phyloP scores from a whole-genome alignment of 2,888 invertebrate genomes.

The Drosophila falleni region DNA sequence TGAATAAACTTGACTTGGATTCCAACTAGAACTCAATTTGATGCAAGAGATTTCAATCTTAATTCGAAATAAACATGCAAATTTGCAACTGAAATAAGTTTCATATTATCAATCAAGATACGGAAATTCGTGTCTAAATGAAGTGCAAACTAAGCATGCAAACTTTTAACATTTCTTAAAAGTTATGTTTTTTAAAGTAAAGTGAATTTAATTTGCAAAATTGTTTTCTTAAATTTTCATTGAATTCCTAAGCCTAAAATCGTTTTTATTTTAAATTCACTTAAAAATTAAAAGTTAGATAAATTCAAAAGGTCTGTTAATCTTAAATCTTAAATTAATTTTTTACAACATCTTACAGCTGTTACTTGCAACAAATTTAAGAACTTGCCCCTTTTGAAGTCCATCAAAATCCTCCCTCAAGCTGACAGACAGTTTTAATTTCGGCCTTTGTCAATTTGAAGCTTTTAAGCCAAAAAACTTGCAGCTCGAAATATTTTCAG shows the following conservation, averaged over 20 bases:
- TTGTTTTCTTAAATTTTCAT: no score
- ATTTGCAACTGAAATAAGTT: no score
- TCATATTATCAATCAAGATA: neutral
- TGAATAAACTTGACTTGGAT: conserved; percentile 40
- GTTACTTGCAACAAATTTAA: conserved; percentile 12
- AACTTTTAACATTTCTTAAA: neutral
- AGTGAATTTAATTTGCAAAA: no score
- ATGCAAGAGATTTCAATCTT: conserved; percentile 8
- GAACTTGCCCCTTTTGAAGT: conserved; percentile 14
- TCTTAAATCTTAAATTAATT: neutral
- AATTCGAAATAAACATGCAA: neutral
- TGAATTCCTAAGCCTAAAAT: no score
- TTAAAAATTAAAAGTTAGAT: no score
- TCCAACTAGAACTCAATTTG: conserved; percentile 29
- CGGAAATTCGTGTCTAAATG: neutral
- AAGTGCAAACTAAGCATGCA: neutral
- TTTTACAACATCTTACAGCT: neutral
- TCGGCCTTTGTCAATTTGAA: conserved; percentile 51
- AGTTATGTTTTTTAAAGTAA: no score
- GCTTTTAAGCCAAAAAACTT: conserved; percentile 47
- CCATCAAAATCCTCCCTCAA: conserved; percentile 8
- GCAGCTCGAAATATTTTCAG: conserved; percentile 23
- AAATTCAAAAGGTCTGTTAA: no score
- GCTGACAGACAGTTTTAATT: conserved; percentile 16
- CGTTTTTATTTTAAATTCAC: no score